Conservation (phyloP, 2,888 invertebrate species). For the Pollenia griseotomentosa region DNA sequence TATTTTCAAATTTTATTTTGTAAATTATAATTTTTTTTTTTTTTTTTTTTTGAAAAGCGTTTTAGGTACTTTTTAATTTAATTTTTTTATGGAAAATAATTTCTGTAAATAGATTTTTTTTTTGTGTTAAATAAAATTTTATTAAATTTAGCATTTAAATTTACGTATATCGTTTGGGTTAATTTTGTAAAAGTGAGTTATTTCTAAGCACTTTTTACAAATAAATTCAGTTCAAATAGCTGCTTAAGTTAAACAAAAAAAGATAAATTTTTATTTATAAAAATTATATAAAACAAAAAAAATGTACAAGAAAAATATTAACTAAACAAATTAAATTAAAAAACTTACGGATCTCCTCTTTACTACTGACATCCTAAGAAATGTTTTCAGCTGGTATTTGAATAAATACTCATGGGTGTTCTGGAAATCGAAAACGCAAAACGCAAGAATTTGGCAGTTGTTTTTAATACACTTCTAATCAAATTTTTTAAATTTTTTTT, state of each 20-base stretch:
- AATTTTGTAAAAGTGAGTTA: constrained; percentile 48
- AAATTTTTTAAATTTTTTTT: too few relatives aligned
- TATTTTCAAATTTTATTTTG: constrained; percentile 17
- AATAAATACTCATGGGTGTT: too few relatives aligned
- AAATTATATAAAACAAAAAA: background rate
- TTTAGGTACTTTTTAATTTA: constrained; percentile 71
- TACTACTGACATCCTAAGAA: too few relatives aligned
- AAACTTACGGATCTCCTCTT: too few relatives aligned
- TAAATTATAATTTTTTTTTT: constrained; percentile 40
- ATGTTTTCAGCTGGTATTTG: too few relatives aligned
- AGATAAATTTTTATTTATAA: background rate
- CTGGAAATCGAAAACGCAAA: too few relatives aligned
- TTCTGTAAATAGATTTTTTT: constrained; percentile 58
- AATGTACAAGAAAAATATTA: too few relatives aligned
- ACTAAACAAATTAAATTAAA: too few relatives aligned
- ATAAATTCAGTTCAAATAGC: constrained; percentile 79
- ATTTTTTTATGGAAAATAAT: constrained; percentile 57
- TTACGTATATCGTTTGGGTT: constrained; percentile 73
- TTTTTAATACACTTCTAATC: too few relatives aligned
- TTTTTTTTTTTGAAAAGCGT: constrained; percentile 60
- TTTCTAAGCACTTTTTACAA: constrained; percentile 73
- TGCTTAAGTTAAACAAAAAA: constrained; percentile 68
- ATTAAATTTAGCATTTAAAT: constrained; percentile 67
- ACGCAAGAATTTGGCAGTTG: too few relatives aligned
- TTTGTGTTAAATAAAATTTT: constrained; percentile 43